A percentile compares a stretch with the other conserved stretches of the same genome.
phyloP scores from a whole-genome alignment of 2,113 vertebrate genomes.

The Saiga tatarica region DNA sequence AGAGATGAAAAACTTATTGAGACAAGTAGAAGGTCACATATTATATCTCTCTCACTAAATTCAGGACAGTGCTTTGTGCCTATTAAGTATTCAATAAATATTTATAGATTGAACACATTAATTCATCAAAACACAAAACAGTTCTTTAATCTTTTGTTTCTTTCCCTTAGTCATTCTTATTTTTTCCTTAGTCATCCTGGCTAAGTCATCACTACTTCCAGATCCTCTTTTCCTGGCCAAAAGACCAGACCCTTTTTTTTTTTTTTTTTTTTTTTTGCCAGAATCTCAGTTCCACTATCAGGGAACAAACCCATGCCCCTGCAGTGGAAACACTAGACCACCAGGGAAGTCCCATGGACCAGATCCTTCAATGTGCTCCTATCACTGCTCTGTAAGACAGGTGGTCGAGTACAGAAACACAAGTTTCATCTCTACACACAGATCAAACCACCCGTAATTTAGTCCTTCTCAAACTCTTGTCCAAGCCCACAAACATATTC shows the following conservation, averaged over 20 bases:
- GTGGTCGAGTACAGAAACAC: neutral
- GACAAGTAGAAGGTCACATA: neutral
- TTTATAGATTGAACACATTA: neutral
- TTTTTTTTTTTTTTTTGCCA: neutral
- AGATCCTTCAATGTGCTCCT: neutral
- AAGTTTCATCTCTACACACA: neutral
- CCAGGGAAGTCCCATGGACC: neutral
- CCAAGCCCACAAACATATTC: neutral
- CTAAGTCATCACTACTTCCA: neutral
- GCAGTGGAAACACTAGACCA: neutral
- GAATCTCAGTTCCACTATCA: neutral
- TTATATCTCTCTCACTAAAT: neutral
- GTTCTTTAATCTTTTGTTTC: slow-evolving; percentile 20
- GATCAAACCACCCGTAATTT: neutral
- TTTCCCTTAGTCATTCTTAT: neutral
- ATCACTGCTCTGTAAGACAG: neutral
- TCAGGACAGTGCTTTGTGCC: neutral
- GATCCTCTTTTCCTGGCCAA: neutral
- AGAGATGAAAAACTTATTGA: neutral
- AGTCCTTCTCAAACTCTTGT: neutral
- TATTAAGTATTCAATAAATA: neutral
- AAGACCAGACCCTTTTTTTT: neutral
- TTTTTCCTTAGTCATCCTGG: neutral
- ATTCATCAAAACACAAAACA: slow-evolving; percentile 22
- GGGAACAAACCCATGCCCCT: neutral